Conservation (phyloP, 1,140 invertebrate species). For the Palaemon carinicauda region DNA sequence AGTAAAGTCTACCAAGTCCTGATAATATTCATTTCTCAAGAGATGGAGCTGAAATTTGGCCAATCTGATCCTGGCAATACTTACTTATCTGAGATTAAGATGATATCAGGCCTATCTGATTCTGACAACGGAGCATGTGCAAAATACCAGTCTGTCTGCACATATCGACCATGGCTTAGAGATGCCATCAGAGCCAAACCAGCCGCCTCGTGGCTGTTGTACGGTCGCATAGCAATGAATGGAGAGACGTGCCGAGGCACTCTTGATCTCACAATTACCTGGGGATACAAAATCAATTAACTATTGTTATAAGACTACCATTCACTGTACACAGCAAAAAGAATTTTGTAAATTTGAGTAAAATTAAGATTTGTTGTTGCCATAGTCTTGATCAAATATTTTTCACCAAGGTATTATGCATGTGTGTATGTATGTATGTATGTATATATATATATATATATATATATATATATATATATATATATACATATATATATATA, state of each 20-base stretch:
- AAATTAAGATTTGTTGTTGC: too few relatives aligned
- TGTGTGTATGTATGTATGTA: too few relatives aligned
- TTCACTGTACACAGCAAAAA: too few relatives aligned
- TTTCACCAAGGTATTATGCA: too few relatives aligned
- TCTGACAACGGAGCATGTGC: constrained; percentile 74
- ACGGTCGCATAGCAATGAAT: constrained; percentile 74
- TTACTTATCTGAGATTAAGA: constrained; percentile 74
- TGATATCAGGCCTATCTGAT: constrained; percentile 67
- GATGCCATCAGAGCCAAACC: constrained; percentile 71
- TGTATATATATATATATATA: background rate
- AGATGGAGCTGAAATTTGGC: too few relatives aligned
- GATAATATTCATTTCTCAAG: too few relatives aligned
- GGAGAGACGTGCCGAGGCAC: constrained; percentile 77
- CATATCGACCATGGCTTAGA: constrained; percentile 73
- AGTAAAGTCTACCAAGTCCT: too few relatives aligned
- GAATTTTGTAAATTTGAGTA: too few relatives aligned
- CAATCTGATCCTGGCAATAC: too few relatives aligned
- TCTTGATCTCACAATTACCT: constrained; percentile 70
- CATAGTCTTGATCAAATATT: too few relatives aligned
- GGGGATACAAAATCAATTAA: background rate
- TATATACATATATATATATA: background rate
- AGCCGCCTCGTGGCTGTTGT: constrained; percentile 72
- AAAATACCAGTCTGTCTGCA: constrained; percentile 75
- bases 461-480: background rate
- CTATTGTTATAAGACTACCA: background rate